A percentile compares a stretch with the other conserved stretches of the same genome.
Evolutionary conservation across 2,888 invertebrate species (phyloP).

Genomic region (Syrphus vitripennis): DNA sequence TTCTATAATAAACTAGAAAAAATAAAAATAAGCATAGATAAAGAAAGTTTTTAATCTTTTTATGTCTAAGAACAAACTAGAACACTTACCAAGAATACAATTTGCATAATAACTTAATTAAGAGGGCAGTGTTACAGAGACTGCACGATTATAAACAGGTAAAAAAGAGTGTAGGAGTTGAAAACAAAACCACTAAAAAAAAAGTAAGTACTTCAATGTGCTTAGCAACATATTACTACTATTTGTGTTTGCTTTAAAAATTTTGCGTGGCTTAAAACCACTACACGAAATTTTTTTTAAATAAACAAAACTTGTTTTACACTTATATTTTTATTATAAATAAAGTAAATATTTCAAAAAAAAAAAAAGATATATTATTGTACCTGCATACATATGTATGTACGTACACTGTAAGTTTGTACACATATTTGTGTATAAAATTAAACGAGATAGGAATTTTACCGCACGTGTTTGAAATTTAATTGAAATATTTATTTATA

Average conservation of each 20-base stretch:
- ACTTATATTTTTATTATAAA: constrained; percentile 1
- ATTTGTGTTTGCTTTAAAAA: background rate
- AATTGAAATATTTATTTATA: constrained; percentile 35
- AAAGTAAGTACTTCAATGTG: background rate
- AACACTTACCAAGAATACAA: too few species aligned
- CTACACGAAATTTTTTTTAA: background rate
- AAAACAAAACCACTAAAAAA: background rate
- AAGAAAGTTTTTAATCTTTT: too few species aligned
- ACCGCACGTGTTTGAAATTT: constrained; percentile 39
- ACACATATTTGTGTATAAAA: background rate
- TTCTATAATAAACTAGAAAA: too few species aligned
- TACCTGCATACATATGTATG: too few species aligned
- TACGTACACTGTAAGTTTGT: background rate
- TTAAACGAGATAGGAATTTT: background rate
- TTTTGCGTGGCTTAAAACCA: background rate
- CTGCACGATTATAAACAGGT: too few species aligned
- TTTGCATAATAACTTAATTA: too few species aligned
- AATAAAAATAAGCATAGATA: too few species aligned
- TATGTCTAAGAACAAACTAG: too few species aligned
- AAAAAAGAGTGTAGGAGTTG: background rate
- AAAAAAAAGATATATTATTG: background rate
- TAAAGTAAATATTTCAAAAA: background rate
- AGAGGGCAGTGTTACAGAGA: too few species aligned
- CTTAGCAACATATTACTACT: background rate
- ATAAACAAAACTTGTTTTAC: background rate